Evolutionary conservation across 2,888 invertebrate genomes (phyloP).

Genomic region (Crepidodera aurea): DNA sequence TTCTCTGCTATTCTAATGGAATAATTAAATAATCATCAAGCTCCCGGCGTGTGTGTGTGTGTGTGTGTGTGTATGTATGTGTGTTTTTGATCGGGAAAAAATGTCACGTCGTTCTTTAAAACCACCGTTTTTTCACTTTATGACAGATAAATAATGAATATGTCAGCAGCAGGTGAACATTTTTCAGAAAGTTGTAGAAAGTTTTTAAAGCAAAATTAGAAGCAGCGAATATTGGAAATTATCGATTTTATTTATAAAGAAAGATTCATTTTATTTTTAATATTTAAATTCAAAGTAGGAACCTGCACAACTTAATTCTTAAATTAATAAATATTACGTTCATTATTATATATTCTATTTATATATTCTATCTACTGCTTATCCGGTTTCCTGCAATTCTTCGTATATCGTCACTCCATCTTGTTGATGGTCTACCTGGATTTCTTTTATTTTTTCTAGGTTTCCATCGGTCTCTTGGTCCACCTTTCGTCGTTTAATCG

Average conservation of each 20-base stretch:
- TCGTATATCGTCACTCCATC: too few relatives aligned
- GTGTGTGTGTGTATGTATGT: too few relatives aligned
- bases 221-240: neutral
- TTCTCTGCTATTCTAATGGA: neutral
- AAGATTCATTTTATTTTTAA: neutral
- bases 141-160: constrained; percentile 3
- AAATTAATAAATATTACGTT: too few relatives aligned
- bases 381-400: too few relatives aligned
- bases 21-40: constrained; percentile 13
- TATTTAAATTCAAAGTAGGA: too few relatives aligned
- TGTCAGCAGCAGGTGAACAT: neutral
- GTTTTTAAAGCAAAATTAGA: constrained; percentile 1
- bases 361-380: too few relatives aligned
- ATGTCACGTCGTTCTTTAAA: constrained; percentile 24
- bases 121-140: constrained; percentile 20
- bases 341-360: too few relatives aligned
- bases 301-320: too few relatives aligned
- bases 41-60: neutral
- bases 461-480: too few relatives aligned
- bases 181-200: constrained; percentile 1
- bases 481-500: too few relatives aligned
- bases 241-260: neutral
- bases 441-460: too few relatives aligned
- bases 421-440: too few relatives aligned
- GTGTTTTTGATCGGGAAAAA: constrained; percentile 3